phyloP scores from a whole-genome alignment of 1,140 invertebrate genomes.

The Drosophila pachea region DNA sequence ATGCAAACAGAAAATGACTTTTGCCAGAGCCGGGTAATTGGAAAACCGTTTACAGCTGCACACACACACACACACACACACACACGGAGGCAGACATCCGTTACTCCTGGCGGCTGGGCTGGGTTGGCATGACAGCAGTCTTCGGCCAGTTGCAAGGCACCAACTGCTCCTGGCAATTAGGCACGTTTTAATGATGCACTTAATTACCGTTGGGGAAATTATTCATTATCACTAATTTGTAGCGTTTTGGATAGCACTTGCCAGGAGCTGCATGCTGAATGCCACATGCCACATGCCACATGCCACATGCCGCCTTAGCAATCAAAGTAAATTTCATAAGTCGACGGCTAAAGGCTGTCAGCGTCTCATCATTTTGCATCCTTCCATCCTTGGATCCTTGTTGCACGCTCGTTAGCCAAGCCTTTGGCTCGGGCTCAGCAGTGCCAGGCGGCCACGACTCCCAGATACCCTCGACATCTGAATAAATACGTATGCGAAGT shows the following conservation, averaged over 20 bases:
- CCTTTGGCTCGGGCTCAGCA: constrained; percentile 24
- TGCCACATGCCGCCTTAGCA: constrained; percentile 26
- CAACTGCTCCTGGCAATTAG: constrained; percentile 37
- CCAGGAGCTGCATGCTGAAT: constrained; percentile 2
- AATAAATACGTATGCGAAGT: neutral
- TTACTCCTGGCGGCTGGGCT: neutral
- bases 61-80: constrained; percentile 14
- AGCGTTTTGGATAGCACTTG: constrained; percentile 32
- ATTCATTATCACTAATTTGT: constrained; percentile 74
- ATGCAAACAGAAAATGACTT: constrained; percentile 74
- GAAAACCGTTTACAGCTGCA: constrained; percentile 62
- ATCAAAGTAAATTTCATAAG: constrained; percentile 35
- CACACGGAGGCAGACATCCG: neutral
- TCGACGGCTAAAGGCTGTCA: constrained; percentile 33
- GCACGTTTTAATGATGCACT: constrained; percentile 69
- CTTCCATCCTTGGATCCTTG: neutral
- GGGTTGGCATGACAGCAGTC: constrained; percentile 41
- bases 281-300: constrained; percentile 6
- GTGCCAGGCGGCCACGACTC: constrained; percentile 1
- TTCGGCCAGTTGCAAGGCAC: constrained; percentile 23
- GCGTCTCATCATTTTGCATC: constrained; percentile 31
- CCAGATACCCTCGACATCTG: constrained; percentile 23
- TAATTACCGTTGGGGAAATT: constrained; percentile 68
- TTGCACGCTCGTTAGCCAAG: constrained; percentile 56
- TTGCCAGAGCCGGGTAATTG: constrained; percentile 58